These are phyloP conservation scores for Lepus oiostolus DNA, from an alignment of 2,797 vertebrate genomes.

Conservation along the genomic window DNA sequence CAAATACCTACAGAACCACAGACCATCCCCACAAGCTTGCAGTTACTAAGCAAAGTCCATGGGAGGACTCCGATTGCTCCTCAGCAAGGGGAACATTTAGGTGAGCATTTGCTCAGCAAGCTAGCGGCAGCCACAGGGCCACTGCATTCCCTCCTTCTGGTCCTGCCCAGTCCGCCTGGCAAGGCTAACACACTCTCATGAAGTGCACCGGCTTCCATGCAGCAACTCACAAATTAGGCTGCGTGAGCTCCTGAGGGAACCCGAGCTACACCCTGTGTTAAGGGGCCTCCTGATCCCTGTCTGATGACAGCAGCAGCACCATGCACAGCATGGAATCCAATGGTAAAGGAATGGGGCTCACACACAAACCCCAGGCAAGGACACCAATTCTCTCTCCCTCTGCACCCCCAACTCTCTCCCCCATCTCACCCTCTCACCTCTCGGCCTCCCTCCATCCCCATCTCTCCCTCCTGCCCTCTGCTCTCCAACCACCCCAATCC, in stretches of 20 bases:
- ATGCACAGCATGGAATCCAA: neutral
- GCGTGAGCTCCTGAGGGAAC: slow-evolving; percentile 79
- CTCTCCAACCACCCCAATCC: neutral
- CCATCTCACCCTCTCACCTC: too few relatives aligned
- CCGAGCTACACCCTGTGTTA: slow-evolving; percentile 77
- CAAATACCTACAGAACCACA: neutral
- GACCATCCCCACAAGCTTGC: neutral
- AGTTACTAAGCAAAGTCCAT: slow-evolving; percentile 1
- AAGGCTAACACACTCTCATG: slow-evolving; percentile 71
- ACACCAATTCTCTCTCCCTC: neutral
- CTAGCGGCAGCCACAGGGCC: neutral
- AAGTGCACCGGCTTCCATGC: slow-evolving; percentile 76
- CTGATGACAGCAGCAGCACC: slow-evolving; percentile 39
- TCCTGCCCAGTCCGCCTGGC: slow-evolving; percentile 73
- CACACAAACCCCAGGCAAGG: neutral
- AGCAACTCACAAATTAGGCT: slow-evolving; percentile 83
- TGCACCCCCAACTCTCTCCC: too few relatives aligned
- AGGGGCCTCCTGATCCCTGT: slow-evolving; percentile 66
- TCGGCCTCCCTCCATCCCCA: neutral
- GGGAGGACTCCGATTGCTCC: neutral
- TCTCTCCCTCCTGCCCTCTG: rapidly evolving
- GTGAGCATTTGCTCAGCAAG: neutral
- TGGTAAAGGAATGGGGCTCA: neutral
- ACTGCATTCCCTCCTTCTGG: slow-evolving; percentile 72
- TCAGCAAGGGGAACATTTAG: slow-evolving; percentile 61